Evolutionary conservation across 2,113 vertebrate species (phyloP).

Genomic region (Lophotis ruficrista): DNA sequence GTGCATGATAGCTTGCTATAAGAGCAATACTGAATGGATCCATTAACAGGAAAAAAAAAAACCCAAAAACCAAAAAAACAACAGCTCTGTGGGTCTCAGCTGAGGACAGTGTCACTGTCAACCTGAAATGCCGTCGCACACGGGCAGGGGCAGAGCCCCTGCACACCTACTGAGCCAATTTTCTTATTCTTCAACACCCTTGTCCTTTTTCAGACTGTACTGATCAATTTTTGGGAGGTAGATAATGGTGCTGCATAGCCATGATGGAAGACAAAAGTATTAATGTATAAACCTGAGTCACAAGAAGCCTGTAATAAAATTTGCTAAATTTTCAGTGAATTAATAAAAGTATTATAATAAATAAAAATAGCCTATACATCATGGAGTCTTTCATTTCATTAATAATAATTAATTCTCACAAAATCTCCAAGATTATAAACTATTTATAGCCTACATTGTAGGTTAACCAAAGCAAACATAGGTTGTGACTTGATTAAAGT

Average conservation of each 20-base stretch:
- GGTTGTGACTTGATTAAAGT: constrained; percentile 9
- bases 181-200: not conserved
- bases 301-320: not conserved
- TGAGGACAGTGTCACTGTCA: not conserved
- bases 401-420: constrained; percentile 37
- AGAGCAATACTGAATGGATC: not conserved
- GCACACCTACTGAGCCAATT: not conserved
- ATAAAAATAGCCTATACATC: constrained; percentile 29
- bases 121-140: fast-evolving
- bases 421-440: not conserved
- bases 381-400: constrained; percentile 7
- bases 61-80: not conserved
- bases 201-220: not conserved
- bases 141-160: not conserved
- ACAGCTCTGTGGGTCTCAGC: not conserved
- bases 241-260: not conserved
- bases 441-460: constrained; percentile 11
- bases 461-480: constrained; percentile 15
- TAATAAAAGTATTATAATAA: constrained; percentile 26
- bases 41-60: not conserved
- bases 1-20: fast-evolving
- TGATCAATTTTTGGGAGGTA: not conserved
- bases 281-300: not conserved
- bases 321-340: not conserved
- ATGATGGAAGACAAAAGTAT: not conserved